Evolutionary conservation across 2,888 invertebrate genomes (phyloP).

Genomic region (Hetaerina titia): DNA sequence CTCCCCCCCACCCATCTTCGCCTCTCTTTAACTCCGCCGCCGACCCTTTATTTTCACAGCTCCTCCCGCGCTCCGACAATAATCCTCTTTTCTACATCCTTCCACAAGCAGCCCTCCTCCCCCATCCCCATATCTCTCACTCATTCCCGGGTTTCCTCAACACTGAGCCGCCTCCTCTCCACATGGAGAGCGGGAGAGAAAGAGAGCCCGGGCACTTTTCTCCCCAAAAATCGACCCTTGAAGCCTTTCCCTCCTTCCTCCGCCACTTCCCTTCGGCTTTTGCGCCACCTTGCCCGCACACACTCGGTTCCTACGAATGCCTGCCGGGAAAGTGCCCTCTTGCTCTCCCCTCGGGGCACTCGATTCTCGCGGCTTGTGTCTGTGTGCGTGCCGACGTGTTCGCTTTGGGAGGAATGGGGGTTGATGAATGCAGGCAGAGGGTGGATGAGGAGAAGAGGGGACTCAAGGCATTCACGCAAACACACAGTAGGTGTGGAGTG

Average conservation of each 20-base stretch:
- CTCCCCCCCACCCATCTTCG: background rate
- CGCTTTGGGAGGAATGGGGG: background rate
- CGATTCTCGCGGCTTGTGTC: background rate
- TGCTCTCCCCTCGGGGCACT: background rate
- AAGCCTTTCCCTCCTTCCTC: background rate
- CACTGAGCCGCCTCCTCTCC: background rate
- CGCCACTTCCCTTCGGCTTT: background rate
- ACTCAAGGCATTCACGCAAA: background rate
- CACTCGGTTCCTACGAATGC: background rate
- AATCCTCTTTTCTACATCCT: conserved; percentile 64
- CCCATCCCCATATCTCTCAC: background rate
- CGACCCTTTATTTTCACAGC: background rate
- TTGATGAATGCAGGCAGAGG: background rate
- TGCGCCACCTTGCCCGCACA: background rate
- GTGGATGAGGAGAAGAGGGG: background rate
- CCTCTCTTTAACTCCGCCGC: background rate
- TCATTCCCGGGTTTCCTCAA: background rate
- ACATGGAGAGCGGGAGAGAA: background rate
- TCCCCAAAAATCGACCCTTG: background rate
- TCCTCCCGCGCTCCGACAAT: conserved; percentile 33
- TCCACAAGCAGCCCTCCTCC: background rate
- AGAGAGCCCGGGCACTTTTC: background rate
- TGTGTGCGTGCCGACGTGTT: background rate
- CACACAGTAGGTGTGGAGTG: background rate
- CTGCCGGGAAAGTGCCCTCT: background rate